Evolutionary conservation across 2,113 vertebrate genomes (phyloP), one percentile per base, ranked within the genome.

Genomic region (Puntigrus tetrazona): DNA sequence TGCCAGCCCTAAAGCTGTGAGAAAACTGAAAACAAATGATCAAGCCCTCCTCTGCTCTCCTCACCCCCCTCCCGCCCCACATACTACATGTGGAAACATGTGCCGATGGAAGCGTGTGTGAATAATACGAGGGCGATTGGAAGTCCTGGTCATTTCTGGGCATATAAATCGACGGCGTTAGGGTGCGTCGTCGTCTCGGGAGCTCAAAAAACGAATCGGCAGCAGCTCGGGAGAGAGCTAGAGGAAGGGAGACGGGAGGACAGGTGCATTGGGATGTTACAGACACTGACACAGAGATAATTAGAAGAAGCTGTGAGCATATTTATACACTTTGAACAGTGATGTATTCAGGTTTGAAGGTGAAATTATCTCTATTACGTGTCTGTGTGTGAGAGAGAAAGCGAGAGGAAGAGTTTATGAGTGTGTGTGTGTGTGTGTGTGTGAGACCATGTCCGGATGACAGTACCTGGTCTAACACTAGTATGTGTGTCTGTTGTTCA

Each of bases 11-110:
- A 94, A 92, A 97, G 96, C 96, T 95, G 94, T 94, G 91, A 95
- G 95, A 95, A 96, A 96, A 95, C 93, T 95, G 94, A 94, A 97
- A 97, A 96, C 95, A 95, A 98, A 97, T 96, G 89, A 96, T 95
- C 92, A 92, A 92, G 89, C 85, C 41, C 78, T 69, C 50, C 80
- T 75, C 50, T 34, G 50, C 63, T 65, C 34, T 25, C 47, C 57
- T 47, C 87, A 89, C 90, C 80, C 43, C 87, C 84, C 47, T 87
- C 89, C 78, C 86, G 77, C 81, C 78, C 41, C 52, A 81, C 72
- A 52, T 41, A 34, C 65, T 78, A 81, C 87, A 82, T 74, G 80
- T 55, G 87, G 65, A 84, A 85, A 88, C 73, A 81, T 87, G 85
- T 45, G 61, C 29, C 25, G 45, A 57, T 59, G 16, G 2, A 69